These are phyloP conservation scores for Baronia brevicornis DNA, from an alignment of 2,888 invertebrate genomes.

Conservation along the genomic window DNA sequence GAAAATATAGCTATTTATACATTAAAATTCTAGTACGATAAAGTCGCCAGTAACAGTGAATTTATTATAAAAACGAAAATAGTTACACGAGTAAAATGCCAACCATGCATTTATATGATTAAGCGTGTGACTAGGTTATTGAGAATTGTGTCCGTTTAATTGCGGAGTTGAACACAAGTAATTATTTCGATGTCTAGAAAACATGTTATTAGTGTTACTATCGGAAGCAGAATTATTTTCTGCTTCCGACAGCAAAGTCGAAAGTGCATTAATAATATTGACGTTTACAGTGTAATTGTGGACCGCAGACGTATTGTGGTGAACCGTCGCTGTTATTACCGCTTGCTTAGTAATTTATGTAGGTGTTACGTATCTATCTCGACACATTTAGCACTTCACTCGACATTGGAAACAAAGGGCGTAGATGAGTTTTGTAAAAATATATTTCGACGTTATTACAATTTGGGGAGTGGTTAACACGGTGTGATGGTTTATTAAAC, in stretches of 20 bases:
- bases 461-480: too few relatives aligned
- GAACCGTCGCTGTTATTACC: constrained; percentile 12
- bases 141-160: background rate
- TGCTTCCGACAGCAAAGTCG: too few relatives aligned
- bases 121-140: too few relatives aligned
- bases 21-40: too few relatives aligned
- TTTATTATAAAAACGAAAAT: too few relatives aligned
- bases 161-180: constrained; percentile 2
- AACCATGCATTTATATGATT: too few relatives aligned
- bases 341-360: constrained; percentile 5
- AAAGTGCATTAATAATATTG: constrained; percentile 26
- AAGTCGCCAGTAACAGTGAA: too few relatives aligned
- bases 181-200: constrained; percentile 4
- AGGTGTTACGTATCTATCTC: constrained; percentile 28
- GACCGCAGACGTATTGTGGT: constrained; percentile 17
- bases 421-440: too few relatives aligned
- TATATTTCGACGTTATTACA: too few relatives aligned
- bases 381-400: constrained; percentile 28
- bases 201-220: constrained; percentile 11
- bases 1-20: too few relatives aligned
- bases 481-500: too few relatives aligned
- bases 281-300: constrained; percentile 23
- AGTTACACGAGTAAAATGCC: too few relatives aligned
- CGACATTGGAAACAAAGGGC: constrained; percentile 52
- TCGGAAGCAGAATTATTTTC: constrained; percentile 19